phyloP scores from a whole-genome alignment of 2,113 vertebrate species.

The Pleuronectes platessa region DNA sequence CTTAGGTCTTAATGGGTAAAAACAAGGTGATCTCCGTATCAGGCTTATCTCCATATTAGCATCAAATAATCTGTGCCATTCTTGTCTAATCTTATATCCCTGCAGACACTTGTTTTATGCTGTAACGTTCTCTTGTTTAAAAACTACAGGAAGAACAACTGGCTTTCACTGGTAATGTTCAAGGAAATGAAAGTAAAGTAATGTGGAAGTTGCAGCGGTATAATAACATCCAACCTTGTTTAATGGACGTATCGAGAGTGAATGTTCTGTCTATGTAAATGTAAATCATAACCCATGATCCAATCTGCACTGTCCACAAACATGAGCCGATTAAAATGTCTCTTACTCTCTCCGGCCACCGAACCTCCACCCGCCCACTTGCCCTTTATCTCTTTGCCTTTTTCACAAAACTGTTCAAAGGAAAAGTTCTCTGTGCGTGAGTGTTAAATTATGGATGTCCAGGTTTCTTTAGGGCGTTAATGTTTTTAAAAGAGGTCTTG shows the following conservation, averaged over 20 bases:
- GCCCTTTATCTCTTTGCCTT: constrained; percentile 7
- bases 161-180: too few relatives aligned
- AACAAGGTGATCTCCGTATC: too few relatives aligned
- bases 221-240: background rate
- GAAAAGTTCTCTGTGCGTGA: constrained; percentile 1
- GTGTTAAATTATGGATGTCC: constrained; percentile 31
- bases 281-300: background rate
- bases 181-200: too few relatives aligned
- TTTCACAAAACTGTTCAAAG: constrained; percentile 7
- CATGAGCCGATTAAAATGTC: background rate
- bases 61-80: too few relatives aligned
- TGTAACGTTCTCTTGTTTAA: too few relatives aligned
- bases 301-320: background rate
- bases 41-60: too few relatives aligned
- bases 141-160: too few relatives aligned
- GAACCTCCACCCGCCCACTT: background rate
- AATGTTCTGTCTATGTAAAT: background rate
- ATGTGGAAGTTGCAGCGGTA: too few relatives aligned
- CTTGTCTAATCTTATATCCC: too few relatives aligned
- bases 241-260: background rate
- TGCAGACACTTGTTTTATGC: too few relatives aligned
- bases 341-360: background rate
- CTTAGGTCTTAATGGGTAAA: too few relatives aligned
- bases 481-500: constrained; percentile 36
- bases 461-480: constrained; percentile 27